phyloP scores from a whole-genome alignment of 2,797 vertebrate genomes.

The Lepidocolaptes lacrymiger region DNA sequence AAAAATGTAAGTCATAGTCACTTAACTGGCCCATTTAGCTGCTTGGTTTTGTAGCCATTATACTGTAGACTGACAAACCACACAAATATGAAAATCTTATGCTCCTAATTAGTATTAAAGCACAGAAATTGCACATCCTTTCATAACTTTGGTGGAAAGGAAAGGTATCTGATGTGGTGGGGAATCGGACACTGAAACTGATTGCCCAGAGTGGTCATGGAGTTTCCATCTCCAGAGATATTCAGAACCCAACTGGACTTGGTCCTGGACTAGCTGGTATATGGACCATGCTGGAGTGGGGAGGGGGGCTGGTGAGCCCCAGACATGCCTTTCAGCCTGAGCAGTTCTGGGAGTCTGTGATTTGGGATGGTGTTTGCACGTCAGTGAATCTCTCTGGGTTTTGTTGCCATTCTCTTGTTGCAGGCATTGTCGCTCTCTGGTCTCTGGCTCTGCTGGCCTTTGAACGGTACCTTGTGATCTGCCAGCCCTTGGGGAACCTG shows the following conservation, averaged over 20 bases:
- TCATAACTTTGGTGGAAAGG: neutral
- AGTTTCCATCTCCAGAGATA: neutral
- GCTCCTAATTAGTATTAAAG: neutral
- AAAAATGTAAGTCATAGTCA: neutral
- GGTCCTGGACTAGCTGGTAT: neutral
- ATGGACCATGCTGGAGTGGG: rapidly evolving
- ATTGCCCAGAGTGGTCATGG: neutral
- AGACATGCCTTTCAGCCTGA: neutral
- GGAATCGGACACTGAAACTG: neutral
- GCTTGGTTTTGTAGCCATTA: neutral
- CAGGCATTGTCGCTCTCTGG: conserved; percentile 91
- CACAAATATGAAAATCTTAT: neutral
- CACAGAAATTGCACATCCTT: neutral
- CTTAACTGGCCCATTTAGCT: neutral
- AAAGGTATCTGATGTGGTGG: neutral
- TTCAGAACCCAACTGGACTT: neutral
- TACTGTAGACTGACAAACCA: neutral
- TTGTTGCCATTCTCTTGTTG: neutral
- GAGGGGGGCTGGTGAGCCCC: neutral
- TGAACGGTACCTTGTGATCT: conserved; percentile 88
- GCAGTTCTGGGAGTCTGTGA: neutral
- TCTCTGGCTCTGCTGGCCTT: conserved; percentile 90
- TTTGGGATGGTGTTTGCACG: neutral
- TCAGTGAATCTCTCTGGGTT: too few relatives aligned
- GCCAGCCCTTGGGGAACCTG: conserved; percentile 81